These are phyloP conservation scores for Bursaphelenchus mucronatus DNA, from an alignment of 1,140 invertebrate species.

Conservation along the genomic window DNA sequence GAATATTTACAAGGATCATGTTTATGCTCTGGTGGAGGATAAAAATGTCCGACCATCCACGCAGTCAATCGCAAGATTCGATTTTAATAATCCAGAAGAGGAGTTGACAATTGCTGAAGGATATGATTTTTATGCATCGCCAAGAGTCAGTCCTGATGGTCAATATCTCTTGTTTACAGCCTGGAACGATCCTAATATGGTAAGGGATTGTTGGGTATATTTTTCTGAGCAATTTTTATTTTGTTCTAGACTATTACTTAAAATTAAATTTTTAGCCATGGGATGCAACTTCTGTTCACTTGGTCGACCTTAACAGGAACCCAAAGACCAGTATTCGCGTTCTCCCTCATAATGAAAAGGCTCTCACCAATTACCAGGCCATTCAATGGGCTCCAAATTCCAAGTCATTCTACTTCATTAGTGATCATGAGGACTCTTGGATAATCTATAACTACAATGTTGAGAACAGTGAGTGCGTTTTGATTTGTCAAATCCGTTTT, in stretches of 20 bases:
- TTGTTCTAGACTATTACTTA: not conserved
- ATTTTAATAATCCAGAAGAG: too few species aligned
- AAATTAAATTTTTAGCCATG: slow-evolving; percentile 25
- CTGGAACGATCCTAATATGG: slow-evolving; percentile 42
- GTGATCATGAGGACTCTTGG: slow-evolving; percentile 26
- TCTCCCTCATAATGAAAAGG: slow-evolving; percentile 10
- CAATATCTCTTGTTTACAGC: slow-evolving; percentile 21
- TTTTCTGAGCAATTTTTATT: not conserved
- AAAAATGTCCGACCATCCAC: too few species aligned
- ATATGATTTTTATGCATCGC: slow-evolving; percentile 35
- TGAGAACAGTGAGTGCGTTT: not conserved
- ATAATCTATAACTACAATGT: slow-evolving; percentile 26
- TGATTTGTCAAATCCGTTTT: not conserved
- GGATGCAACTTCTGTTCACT: slow-evolving; percentile 29
- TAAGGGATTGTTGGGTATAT: not conserved
- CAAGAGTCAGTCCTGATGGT: slow-evolving; percentile 32
- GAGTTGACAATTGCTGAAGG: slow-evolving; percentile 4
- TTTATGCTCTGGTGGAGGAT: too few species aligned
- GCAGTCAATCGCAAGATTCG: too few species aligned
- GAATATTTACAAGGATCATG: too few species aligned
- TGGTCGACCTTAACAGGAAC: slow-evolving; percentile 22
- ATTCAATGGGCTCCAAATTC: slow-evolving; percentile 9
- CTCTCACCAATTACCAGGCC: slow-evolving; percentile 15
- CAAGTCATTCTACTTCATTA: slow-evolving; percentile 20
- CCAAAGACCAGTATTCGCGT: not conserved